Evolutionary conservation across 1,140 invertebrate genomes (phyloP).

Genomic region (Drosophila insularis): DNA sequence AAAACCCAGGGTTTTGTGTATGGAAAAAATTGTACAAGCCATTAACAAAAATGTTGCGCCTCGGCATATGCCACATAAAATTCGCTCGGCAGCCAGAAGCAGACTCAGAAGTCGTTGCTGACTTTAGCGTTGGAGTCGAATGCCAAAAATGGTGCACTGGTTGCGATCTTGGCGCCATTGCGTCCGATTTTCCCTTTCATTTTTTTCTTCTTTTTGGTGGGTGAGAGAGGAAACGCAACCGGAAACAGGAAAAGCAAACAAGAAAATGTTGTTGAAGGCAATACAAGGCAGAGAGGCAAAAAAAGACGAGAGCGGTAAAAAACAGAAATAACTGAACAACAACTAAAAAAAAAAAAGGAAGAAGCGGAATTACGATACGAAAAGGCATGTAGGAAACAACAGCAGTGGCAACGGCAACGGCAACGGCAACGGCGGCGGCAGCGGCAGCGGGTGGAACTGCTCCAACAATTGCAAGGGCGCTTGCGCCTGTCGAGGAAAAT

Average conservation of each 20-base stretch:
- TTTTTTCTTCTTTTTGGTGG: slow-evolving; percentile 1
- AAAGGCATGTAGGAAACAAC: slow-evolving; percentile 66
- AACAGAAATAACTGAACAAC: slow-evolving; percentile 35
- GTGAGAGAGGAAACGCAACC: slow-evolving; percentile 40
- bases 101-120: slow-evolving; percentile 12
- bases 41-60: slow-evolving; percentile 79
- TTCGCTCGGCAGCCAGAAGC: slow-evolving; percentile 37
- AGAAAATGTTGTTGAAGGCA: slow-evolving; percentile 51
- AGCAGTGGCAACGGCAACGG: slow-evolving; percentile 28
- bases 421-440: slow-evolving; percentile 21
- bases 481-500: slow-evolving; percentile 73
- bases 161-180: slow-evolving; percentile 69
- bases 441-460: slow-evolving; percentile 13
- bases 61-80: slow-evolving; percentile 77
- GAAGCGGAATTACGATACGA: slow-evolving; percentile 56
- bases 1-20: slow-evolving; percentile 55
- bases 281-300: slow-evolving; percentile 12
- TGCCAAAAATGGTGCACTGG: slow-evolving; percentile 71
- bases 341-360: slow-evolving; percentile 25
- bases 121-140: slow-evolving; percentile 31
- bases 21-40: slow-evolving; percentile 71
- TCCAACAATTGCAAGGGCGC: slow-evolving; percentile 54
- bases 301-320: slow-evolving; percentile 13
- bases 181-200: slow-evolving; percentile 16
- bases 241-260: slow-evolving; percentile 76